phyloP scores from a whole-genome alignment of 1,140 invertebrate species.

The Drosophila orosa region DNA sequence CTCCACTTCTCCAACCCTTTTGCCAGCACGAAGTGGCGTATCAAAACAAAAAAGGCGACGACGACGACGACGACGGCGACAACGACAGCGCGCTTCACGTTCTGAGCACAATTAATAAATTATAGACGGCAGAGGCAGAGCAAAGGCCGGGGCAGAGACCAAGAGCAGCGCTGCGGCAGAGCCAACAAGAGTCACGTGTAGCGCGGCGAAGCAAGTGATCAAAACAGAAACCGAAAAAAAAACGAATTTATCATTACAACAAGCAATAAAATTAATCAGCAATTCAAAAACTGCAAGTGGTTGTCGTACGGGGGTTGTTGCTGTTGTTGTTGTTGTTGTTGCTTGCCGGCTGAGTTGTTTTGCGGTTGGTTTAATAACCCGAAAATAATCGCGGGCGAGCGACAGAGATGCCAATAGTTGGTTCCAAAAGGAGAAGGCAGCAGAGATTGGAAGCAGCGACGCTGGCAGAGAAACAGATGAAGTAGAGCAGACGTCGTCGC shows the following conservation, averaged over 20 bases:
- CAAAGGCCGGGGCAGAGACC: constrained; percentile 27
- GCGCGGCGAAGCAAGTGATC: constrained; percentile 72
- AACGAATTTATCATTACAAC: constrained; percentile 83
- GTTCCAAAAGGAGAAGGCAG: constrained; percentile 48
- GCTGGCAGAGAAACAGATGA: constrained; percentile 48
- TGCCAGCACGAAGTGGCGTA: constrained; percentile 67
- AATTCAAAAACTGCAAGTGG: constrained; percentile 82
- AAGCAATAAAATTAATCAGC: constrained; percentile 83
- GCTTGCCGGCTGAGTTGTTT: constrained; percentile 40
- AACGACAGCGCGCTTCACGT: constrained; percentile 39
- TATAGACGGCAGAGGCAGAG: constrained; percentile 63
- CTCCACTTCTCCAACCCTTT: constrained; percentile 51
- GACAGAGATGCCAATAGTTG: constrained; percentile 65
- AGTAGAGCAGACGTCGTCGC: constrained; percentile 63
- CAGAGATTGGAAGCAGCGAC: constrained; percentile 51
- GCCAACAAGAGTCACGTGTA: constrained; percentile 50
- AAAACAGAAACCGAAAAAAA: constrained; percentile 82
- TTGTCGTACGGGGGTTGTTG: constrained; percentile 42
- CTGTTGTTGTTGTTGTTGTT: constrained; percentile 29
- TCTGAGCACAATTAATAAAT: constrained; percentile 82
- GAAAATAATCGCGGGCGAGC: constrained; percentile 72
- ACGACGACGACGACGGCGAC: constrained; percentile 6
- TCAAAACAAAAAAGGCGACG: constrained; percentile 71
- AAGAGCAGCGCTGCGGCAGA: constrained; percentile 58
- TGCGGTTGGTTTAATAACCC: constrained; percentile 81